These are phyloP conservation scores for Metaphire vulgaris DNA, from an alignment of 1,140 invertebrate species.

Conservation along the genomic window DNA sequence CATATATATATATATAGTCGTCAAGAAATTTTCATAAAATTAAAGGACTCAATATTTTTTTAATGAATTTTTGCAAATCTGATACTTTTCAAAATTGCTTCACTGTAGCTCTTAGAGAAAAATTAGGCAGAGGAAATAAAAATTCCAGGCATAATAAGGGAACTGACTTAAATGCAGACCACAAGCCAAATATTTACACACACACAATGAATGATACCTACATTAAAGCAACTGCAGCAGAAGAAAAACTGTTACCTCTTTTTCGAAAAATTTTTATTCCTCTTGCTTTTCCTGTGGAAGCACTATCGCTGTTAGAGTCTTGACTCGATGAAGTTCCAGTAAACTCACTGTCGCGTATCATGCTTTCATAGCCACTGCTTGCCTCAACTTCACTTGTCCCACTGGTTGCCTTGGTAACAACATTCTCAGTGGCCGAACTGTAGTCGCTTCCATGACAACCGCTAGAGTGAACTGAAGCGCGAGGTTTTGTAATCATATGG, in stretches of 20 bases:
- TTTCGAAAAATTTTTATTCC: not conserved
- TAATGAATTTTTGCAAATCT: no score
- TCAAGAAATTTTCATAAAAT: no score
- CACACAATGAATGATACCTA: not conserved
- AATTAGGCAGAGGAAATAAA: no score
- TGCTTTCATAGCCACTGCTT: constrained; percentile 82
- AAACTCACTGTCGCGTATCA: constrained; percentile 65
- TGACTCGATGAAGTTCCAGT: constrained; percentile 57
- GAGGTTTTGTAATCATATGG: constrained; percentile 46
- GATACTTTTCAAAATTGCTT: no score
- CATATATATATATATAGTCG: no score
- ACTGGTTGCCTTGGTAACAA: constrained; percentile 39
- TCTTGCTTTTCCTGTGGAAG: constrained; percentile 38
- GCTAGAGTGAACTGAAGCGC: constrained; percentile 46
- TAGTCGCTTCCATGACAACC: constrained; percentile 52
- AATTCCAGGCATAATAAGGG: no score
- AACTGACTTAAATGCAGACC: no score
- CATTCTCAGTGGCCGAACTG: constrained; percentile 44
- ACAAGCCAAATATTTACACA: no score
- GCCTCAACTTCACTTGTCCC: constrained; percentile 51
- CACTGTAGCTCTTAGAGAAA: no score
- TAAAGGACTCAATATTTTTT: no score
- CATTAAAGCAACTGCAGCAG: no score
- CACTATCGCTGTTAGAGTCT: constrained; percentile 47
- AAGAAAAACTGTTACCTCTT: no score